phyloP scores from a whole-genome alignment of 2,797 vertebrate genomes.

The Anas georgica region DNA sequence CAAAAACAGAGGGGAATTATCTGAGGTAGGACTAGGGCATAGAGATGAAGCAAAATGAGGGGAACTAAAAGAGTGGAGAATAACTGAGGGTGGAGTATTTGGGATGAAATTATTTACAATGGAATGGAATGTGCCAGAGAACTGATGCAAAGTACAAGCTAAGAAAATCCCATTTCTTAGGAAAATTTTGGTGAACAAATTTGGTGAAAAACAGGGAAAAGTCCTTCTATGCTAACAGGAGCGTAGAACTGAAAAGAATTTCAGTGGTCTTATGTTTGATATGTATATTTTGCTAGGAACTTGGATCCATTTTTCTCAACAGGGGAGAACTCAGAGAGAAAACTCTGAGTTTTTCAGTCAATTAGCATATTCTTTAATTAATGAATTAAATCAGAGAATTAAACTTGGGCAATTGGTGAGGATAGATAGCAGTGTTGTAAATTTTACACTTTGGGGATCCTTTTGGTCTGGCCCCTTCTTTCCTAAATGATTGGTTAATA shows the following conservation, averaged over 20 bases:
- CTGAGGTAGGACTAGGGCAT: not conserved
- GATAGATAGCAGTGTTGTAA: conserved; percentile 62
- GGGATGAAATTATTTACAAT: not conserved
- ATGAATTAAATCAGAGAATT: conserved; percentile 72
- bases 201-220: not conserved
- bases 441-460: conserved; percentile 67
- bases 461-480: conserved; percentile 59
- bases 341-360: conserved; percentile 45
- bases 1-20: not conserved
- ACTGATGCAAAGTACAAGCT: conserved; percentile 19
- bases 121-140: not conserved
- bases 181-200: not conserved
- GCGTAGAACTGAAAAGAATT: conserved; percentile 26
- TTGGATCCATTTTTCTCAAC: not conserved
- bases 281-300: conserved; percentile 19
- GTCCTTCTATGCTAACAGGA: not conserved
- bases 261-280: not conserved
- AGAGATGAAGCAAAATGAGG: conserved; percentile 6
- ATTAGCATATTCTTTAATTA: conserved; percentile 73
- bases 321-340: conserved; percentile 45
- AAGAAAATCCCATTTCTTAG: not conserved
- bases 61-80: conserved; percentile 18
- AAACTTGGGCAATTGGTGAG: conserved; percentile 59
- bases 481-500: conserved; percentile 67
- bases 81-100: not conserved